Conservation (phyloP, 1,140 invertebrate genomes). For the Pemphigus obesinymphae region DNA sequence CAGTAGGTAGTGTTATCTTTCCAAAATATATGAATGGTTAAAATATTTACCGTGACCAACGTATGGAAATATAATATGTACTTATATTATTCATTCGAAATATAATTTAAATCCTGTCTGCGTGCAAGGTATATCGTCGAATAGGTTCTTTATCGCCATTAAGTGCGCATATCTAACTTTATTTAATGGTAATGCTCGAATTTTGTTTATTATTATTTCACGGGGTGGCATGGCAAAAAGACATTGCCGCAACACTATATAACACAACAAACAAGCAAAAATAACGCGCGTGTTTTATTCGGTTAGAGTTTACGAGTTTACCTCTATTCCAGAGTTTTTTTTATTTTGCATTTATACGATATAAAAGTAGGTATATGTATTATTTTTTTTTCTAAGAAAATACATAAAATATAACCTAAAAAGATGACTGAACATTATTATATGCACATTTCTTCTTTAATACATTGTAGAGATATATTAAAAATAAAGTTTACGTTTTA, state of each 20-base stretch:
- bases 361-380: neutral
- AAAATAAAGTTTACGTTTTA: neutral
- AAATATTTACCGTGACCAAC: neutral
- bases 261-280: slow-evolving; percentile 1
- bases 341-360: neutral
- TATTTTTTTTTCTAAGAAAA: neutral
- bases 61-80: neutral
- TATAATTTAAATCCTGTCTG: neutral
- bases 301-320: slow-evolving; percentile 1
- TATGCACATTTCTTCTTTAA: neutral
- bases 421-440: neutral
- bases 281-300: neutral
- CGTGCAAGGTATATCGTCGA: neutral
- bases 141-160: neutral
- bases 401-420: neutral
- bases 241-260: slow-evolving; percentile 2
- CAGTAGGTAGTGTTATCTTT: neutral
- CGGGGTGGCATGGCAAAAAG: neutral
- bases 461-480: neutral
- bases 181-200: slow-evolving; percentile 4
- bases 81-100: neutral
- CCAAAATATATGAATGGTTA: neutral
- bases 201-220: slow-evolving; percentile 22
- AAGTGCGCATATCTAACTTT: neutral
- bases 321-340: neutral